A percentile compares a stretch with the other conserved stretches of the same genome.
These are phyloP conservation scores for Drosophila gunungcola DNA, from an alignment of 1,140 invertebrate genomes.

Conservation along the genomic window DNA sequence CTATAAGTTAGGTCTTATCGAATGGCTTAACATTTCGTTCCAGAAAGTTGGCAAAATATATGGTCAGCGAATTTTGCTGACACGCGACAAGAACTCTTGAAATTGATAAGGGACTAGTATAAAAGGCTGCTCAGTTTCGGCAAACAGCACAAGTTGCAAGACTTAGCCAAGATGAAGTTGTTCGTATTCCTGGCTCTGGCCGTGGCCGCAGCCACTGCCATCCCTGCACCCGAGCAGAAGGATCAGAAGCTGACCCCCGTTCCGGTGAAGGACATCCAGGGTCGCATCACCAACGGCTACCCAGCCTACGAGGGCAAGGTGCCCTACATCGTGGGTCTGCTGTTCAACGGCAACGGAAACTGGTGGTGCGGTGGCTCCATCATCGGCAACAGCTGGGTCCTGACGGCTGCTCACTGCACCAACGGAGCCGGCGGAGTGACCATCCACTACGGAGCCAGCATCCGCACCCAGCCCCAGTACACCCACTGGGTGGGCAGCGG, in stretches of 20 bases:
- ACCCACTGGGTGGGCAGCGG: conserved; percentile 24
- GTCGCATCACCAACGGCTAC: conserved; percentile 17
- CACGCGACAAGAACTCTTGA: neutral
- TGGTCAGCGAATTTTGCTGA: neutral
- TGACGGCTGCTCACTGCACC: conserved; percentile 30
- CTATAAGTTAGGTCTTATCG: too few species aligned
- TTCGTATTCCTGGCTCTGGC: conserved; percentile 36
- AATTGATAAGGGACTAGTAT: neutral
- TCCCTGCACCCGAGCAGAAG: conserved; percentile 11
- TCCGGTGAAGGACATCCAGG: conserved; percentile 5
- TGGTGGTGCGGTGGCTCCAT: conserved; percentile 31
- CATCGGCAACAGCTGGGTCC: conserved; percentile 28
- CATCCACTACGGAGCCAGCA: conserved; percentile 34
- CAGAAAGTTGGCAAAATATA: conserved; percentile 1
- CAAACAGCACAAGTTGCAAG: conserved; percentile 7
- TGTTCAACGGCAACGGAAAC: conserved; percentile 13
- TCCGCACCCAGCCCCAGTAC: conserved; percentile 35
- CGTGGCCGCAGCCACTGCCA: conserved; percentile 21
- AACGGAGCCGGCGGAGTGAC: conserved; percentile 20
- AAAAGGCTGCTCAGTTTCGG: neutral
- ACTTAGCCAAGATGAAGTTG: conserved; percentile 25
- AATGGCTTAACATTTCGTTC: neutral
- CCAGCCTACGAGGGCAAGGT: conserved; percentile 22
- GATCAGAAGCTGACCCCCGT: conserved; percentile 9
- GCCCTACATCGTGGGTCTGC: conserved; percentile 22